Evolutionary conservation across 2,797 vertebrate genomes (phyloP).

Genomic region (Neomorphus geoffroyi): DNA sequence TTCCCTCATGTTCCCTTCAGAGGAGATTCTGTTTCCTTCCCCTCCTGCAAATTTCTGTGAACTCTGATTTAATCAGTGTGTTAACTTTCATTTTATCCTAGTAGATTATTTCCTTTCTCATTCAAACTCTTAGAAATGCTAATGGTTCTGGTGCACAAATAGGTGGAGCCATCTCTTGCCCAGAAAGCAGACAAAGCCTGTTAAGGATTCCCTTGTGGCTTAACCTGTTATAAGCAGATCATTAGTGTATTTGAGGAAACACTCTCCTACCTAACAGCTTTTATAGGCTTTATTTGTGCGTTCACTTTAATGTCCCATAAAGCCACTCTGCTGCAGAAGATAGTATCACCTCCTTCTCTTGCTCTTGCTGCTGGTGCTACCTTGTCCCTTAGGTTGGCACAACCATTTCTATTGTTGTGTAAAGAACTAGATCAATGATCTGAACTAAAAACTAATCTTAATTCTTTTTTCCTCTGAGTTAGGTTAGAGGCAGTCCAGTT

Average conservation of each 20-base stretch:
- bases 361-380: neutral
- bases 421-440: neutral
- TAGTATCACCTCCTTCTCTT: neutral
- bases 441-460: neutral
- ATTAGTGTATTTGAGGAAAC: constrained; percentile 19
- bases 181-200: neutral
- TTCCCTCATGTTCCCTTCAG: neutral
- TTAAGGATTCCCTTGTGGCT: constrained; percentile 13
- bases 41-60: neutral
- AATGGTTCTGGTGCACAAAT: neutral
- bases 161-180: neutral
- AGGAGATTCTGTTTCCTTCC: neutral
- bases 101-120: neutral
- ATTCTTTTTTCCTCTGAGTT: neutral
- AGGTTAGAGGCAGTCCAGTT: neutral
- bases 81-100: neutral
- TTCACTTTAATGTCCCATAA: neutral
- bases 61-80: neutral
- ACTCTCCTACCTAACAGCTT: neutral
- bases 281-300: neutral
- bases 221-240: constrained; percentile 16
- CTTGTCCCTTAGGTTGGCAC: neutral
- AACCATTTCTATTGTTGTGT: neutral
- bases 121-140: neutral
- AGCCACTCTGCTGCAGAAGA: neutral